Percentiles rank a stretch among this genome's conserved stretches.
Conservation (phyloP, 2,888 invertebrate genomes). For the Oligia latruncula region DNA sequence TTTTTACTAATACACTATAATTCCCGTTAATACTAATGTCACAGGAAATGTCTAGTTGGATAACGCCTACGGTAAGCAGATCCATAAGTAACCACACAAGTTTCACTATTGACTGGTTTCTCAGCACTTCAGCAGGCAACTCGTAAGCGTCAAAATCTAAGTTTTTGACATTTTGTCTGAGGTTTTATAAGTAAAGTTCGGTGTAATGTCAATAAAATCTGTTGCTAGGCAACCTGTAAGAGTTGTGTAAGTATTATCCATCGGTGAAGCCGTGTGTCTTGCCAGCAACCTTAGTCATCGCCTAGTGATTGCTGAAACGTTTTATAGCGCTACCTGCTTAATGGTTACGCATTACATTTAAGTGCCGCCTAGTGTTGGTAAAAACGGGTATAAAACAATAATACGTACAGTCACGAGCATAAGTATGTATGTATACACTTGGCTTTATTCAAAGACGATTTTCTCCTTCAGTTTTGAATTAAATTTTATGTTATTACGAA, state of each 20-base stretch:
- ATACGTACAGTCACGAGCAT: neutral
- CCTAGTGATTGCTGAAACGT: neutral
- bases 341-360: neutral
- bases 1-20: neutral
- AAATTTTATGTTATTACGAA: no score
- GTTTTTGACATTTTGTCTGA: neutral
- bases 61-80: neutral
- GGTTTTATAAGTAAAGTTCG: neutral
- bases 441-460: no score
- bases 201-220: neutral
- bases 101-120: neutral
- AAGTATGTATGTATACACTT: no score
- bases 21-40: neutral
- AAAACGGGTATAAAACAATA: slow-evolving; percentile 2
- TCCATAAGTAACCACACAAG: neutral
- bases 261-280: neutral
- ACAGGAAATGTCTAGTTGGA: neutral
- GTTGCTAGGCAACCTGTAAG: neutral
- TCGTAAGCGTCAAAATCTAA: neutral
- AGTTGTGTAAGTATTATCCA: neutral
- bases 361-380: no score
- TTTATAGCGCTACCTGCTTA: neutral
- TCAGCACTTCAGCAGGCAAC: neutral
- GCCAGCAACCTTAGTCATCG: neutral
- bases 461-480: no score